phyloP scores from a whole-genome alignment of 2,113 vertebrate species.

The Thinocorus orbignyianus region DNA sequence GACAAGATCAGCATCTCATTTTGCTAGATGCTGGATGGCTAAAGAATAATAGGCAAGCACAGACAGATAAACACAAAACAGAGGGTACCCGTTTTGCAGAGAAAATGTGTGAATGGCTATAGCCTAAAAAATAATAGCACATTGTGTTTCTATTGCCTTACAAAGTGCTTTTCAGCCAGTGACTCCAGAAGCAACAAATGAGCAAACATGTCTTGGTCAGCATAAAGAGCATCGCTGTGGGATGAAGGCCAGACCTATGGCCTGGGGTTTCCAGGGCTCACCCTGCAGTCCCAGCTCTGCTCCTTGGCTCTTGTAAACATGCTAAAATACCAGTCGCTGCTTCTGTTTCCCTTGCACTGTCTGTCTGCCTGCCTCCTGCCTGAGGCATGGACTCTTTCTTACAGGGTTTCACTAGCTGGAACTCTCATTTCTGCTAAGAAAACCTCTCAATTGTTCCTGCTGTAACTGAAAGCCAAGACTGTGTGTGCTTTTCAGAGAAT shows the following conservation, averaged over 20 bases:
- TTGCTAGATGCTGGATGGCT: not conserved
- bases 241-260: not conserved
- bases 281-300: not conserved
- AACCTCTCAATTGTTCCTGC: not conserved
- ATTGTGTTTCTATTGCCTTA: not conserved
- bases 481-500: not conserved
- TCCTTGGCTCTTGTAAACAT: not conserved
- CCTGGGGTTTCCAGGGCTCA: not conserved
- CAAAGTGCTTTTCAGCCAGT: not conserved
- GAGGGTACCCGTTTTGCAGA: not conserved
- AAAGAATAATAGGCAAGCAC: not conserved
- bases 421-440: not conserved
- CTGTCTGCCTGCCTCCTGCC: not conserved
- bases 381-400: not conserved
- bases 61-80: not conserved
- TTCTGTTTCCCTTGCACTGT: not conserved
- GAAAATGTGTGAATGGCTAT: not conserved
- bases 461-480: not conserved
- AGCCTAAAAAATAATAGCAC: conserved; percentile 21
- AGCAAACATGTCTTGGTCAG: not conserved
- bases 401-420: not conserved
- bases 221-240: not conserved
- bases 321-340: not conserved
- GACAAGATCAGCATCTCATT: not conserved
- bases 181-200: not conserved